These are phyloP conservation scores for Chrysomela aeneicollis DNA, from an alignment of 2,888 invertebrate genomes.

Conservation along the genomic window DNA sequence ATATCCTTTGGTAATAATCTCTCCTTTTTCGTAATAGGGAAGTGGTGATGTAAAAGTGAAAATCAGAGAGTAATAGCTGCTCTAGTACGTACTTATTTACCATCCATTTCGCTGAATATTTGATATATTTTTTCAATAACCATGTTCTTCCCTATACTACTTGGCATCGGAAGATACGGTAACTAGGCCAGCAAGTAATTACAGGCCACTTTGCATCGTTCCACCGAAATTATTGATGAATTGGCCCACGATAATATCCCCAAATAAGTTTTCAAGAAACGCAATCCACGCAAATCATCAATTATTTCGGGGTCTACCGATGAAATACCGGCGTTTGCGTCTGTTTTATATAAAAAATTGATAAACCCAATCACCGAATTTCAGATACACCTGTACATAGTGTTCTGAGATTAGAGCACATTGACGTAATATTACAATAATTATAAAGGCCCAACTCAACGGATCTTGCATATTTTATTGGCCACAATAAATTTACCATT, in stretches of 20 bases:
- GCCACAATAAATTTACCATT: no score
- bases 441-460: no score
- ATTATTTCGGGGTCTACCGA: constrained; percentile 16
- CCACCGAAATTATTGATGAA: constrained; percentile 12
- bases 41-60: not conserved
- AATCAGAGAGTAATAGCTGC: not conserved
- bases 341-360: not conserved
- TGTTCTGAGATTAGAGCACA: no score
- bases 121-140: not conserved
- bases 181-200: constrained; percentile 14
- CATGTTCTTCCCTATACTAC: not conserved
- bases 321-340: constrained; percentile 16
- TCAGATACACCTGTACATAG: not conserved
- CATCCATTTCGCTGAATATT: not conserved
- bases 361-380: not conserved
- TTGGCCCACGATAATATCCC: not conserved
- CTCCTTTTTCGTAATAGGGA: no score
- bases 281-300: constrained; percentile 30
- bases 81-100: not conserved
- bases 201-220: constrained; percentile 5
- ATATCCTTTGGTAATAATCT: no score
- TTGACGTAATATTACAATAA: no score
- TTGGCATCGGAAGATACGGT: not conserved
- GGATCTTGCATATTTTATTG: no score
- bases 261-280: constrained; percentile 27